phyloP scores from a whole-genome alignment of 2,888 invertebrate species.

The Torymus aiolomorphi region DNA sequence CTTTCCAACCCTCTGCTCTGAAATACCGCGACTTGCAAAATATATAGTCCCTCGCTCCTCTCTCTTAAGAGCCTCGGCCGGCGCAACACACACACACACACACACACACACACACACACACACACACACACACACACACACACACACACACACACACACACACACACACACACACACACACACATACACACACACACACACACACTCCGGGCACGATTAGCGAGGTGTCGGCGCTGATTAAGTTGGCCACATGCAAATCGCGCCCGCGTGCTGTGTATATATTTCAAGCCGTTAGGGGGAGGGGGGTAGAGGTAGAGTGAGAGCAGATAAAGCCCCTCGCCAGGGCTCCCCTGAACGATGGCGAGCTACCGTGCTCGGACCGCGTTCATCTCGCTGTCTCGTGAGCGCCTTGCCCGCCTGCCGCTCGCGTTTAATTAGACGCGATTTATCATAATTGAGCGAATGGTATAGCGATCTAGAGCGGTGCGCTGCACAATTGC shows the following conservation, averaged over 20 bases:
- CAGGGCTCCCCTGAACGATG: conserved; percentile 42
- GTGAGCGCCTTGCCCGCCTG: background rate
- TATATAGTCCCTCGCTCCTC: conserved; percentile 25
- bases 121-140: too few species aligned
- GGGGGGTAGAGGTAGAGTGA: too few species aligned
- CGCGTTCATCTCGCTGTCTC: conserved; percentile 15
- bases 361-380: conserved; percentile 24
- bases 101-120: too few species aligned
- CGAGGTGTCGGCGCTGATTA: conserved; percentile 72
- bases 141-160: too few species aligned
- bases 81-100: too few species aligned
- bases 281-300: conserved; percentile 37
- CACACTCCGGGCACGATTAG: conserved; percentile 55
- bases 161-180: too few species aligned
- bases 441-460: conserved; percentile 70
- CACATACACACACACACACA: too few species aligned
- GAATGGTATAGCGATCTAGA: conserved; percentile 64
- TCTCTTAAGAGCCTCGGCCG: background rate
- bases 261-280: conserved; percentile 60
- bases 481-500: background rate
- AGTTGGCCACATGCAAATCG: conserved; percentile 73
- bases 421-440: conserved; percentile 63
- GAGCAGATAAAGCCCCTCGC: conserved; percentile 42
- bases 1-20: background rate
- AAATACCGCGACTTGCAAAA: conserved; percentile 8